Evolutionary conservation across 37 sponge, comb jelly and placozoan species (phyloP), one percentile per base, ranked within the genome.

Genomic region (Beroe forskalii): DNA sequence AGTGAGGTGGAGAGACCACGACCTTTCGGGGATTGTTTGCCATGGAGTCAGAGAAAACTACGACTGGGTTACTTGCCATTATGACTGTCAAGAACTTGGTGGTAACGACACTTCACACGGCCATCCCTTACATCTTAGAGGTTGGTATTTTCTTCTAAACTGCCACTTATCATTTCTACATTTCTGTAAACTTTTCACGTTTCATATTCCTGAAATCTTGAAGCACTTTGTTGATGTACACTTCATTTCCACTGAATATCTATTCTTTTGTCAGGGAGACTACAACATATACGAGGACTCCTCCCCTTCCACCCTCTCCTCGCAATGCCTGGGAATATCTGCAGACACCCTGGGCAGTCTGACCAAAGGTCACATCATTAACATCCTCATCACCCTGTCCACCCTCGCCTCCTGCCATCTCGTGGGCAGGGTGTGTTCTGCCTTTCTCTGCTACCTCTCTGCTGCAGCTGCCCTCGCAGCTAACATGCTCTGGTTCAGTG

Each of bases 41-140:
- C 3, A 32, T 37, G 28, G 86, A 80, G 31, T 80, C 35, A 23
- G 86, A 40, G 55, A 39, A 80, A 2, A 80, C 86, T 4, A 80
- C 86, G 14, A 23, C 24, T 22, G 35, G 39, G 25, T 0, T 80
- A 6, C 86, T 80, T 1, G 55, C 30, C 12, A 48, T 80, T 23
- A 44, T 80, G 14, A 20, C 55, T 22, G 55, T 80, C 3, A 80
- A 80, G 40, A 80, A 80, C 31, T 24, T 80, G 44, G 55, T 80
- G 25, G 4, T 44, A 14, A 33, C 86, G 20, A 43, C 40, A 14
- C 19, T 80, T 12, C 86, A 80, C 40, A 80, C 55, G 19, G 44
- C 86, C n/a, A 42, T 80, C 8, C 86, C 86, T 22, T 80, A 44
- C 86, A 80, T 80, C 0, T 24, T 80, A 1, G 24, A 80, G 86